Conservation (phyloP, 2,797 vertebrate species). For the Oreochromis grahami region DNA sequence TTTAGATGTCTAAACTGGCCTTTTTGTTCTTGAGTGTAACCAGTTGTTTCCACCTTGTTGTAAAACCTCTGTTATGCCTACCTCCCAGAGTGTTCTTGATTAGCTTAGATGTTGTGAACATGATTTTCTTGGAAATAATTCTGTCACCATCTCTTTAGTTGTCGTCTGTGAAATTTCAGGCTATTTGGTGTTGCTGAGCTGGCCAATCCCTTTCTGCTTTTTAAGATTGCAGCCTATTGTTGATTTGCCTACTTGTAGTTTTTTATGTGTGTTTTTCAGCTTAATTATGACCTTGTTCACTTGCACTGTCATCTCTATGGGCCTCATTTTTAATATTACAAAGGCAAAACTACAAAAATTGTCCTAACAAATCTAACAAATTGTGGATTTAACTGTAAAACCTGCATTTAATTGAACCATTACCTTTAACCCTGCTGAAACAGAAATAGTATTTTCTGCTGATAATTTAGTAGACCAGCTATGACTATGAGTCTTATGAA, state of each 20-base stretch:
- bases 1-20: not conserved
- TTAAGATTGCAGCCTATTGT: not conserved
- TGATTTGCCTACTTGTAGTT: not conserved
- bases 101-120: not conserved
- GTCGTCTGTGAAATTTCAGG: not conserved
- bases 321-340: not conserved
- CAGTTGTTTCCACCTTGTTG: not conserved
- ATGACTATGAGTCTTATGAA: not conserved
- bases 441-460: not conserved
- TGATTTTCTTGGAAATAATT: not conserved
- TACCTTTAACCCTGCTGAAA: not conserved
- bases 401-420: not conserved
- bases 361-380: not conserved
- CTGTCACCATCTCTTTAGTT: not conserved
- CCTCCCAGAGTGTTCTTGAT: not conserved
- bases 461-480: not conserved
- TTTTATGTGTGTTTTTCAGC: not conserved
- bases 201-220: not conserved
- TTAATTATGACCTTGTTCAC: not conserved
- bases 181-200: not conserved
- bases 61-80: not conserved
- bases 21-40: not conserved
- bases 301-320: not conserved
- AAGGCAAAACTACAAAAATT: not conserved
- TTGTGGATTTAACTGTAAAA: not conserved